These are phyloP conservation scores for Chroicocephalus ridibundus DNA, from an alignment of 2,113 vertebrate genomes.

Conservation along the genomic window DNA sequence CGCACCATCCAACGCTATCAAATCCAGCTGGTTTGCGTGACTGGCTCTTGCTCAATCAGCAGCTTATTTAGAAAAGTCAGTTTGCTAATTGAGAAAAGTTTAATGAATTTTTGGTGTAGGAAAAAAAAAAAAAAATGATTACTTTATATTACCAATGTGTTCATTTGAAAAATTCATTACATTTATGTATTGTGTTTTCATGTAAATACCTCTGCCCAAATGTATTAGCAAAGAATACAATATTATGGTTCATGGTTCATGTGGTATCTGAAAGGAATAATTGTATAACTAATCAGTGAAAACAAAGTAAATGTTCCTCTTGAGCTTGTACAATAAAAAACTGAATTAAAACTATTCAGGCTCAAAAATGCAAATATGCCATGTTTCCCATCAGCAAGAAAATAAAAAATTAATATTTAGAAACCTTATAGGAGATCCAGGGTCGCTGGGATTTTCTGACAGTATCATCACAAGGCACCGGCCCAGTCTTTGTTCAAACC, in stretches of 20 bases:
- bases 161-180: slow-evolving; percentile 79
- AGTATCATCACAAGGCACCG: neutral
- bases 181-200: slow-evolving; percentile 79
- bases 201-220: slow-evolving; percentile 79
- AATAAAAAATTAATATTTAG: slow-evolving; percentile 67
- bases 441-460: neutral
- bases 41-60: slow-evolving; percentile 48
- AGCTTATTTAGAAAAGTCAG: slow-evolving; percentile 74
- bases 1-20: slow-evolving; percentile 26
- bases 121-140: slow-evolving; percentile 45
- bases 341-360: slow-evolving; percentile 80
- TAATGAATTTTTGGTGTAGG: slow-evolving; percentile 75
- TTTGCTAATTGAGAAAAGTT: slow-evolving; percentile 77
- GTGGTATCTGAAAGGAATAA: slow-evolving; percentile 81
- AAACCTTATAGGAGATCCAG: neutral
- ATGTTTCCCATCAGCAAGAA: slow-evolving; percentile 67
- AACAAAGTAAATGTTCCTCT: slow-evolving; percentile 83
- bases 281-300: slow-evolving; percentile 82
- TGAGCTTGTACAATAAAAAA: slow-evolving; percentile 77
- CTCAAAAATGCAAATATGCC: slow-evolving; percentile 82
- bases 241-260: slow-evolving; percentile 82
- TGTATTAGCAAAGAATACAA: slow-evolving; percentile 80
- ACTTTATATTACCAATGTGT: slow-evolving; percentile 67
- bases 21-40: slow-evolving; percentile 34
- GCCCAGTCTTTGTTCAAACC: neutral